phyloP scores from a whole-genome alignment of 2,113 vertebrate species.

The Paradisaea rubra region DNA sequence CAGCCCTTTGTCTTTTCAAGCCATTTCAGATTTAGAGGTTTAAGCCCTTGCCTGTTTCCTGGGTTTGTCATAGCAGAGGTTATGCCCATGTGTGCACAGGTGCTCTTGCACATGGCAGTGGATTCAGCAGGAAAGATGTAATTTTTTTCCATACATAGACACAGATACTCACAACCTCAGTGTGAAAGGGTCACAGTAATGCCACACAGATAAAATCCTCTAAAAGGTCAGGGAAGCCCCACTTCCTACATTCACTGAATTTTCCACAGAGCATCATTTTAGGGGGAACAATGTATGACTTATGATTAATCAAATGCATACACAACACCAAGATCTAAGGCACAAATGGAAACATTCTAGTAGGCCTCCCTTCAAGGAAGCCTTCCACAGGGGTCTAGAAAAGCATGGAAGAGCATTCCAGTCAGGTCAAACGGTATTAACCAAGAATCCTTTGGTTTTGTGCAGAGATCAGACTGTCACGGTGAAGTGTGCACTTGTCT shows the following conservation, averaged over 20 bases:
- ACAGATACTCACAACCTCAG: background rate
- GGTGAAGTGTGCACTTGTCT: background rate
- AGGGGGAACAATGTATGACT: background rate
- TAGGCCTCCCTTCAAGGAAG: background rate
- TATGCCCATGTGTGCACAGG: background rate
- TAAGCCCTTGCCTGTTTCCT: background rate
- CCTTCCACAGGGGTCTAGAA: background rate
- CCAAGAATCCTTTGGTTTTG: background rate
- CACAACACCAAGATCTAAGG: background rate
- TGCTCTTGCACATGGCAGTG: background rate
- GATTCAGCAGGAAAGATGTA: background rate
- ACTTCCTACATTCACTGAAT: background rate
- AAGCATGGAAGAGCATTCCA: background rate
- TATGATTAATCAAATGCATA: background rate
- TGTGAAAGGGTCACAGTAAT: background rate
- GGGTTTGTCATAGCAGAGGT: background rate
- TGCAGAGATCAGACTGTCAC: background rate
- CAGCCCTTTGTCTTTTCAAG: background rate
- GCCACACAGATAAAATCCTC: background rate
- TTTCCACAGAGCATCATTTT: background rate
- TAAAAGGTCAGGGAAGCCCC: background rate
- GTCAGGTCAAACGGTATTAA: background rate
- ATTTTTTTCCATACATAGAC: background rate
- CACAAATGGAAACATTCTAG: slow-evolving; percentile 17
- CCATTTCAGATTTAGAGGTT: background rate